Evolutionary conservation across 2,888 invertebrate species (phyloP), one percentile per base, ranked within the genome.

Genomic region (Limnephilus rhombicus): DNA sequence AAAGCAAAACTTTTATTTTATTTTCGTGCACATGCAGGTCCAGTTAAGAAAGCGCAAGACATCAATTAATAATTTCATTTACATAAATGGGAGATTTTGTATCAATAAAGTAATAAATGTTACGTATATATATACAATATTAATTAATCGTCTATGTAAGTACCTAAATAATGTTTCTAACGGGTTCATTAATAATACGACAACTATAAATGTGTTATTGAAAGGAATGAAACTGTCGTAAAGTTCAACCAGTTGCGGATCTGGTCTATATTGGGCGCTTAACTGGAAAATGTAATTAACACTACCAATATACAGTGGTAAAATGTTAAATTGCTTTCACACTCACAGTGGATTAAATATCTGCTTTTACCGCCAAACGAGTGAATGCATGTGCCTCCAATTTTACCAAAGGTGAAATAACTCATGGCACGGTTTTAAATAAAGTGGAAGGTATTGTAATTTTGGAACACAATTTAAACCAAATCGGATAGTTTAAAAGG

Each of bases 301-400:
- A 68, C 68, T 68, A 68, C 68, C 68, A n/a, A 68, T 68, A 68
- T n/a, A 68, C 68, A 68, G 68, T n/a, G 68, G 68, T 68, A 68
- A 68, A 68, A 68, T 68, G 68, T 68, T 68, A 24, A 68, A 68
- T 68, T 68, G 68, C 68, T 68, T 68, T 68, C n/a, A 68, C 24
- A 68, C 68, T 24, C 68, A n/a, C 68, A n/a, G 68, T 68, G 24
- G 68, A 68, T 68, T 68, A 68, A 68, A 68, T 68, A 68, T 68
- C 68, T 68, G 24, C 68, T 24, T 68, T 9, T 68, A 68, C 68
- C 68, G 68, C 68, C 68, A 68, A 5, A 68, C n/a, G 24, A 68
- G 2, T 68, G 7, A 68, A 24, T 24, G 68, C 24, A 24, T 68
- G 24, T 24, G 68, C 68, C 68, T 68, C 24, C 68, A 68, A 24